A percentile compares a stretch with the other conserved stretches of the same genome.
Conservation (phyloP, 2,113 vertebrate species). For the Sminthopsis crassicaudata region DNA sequence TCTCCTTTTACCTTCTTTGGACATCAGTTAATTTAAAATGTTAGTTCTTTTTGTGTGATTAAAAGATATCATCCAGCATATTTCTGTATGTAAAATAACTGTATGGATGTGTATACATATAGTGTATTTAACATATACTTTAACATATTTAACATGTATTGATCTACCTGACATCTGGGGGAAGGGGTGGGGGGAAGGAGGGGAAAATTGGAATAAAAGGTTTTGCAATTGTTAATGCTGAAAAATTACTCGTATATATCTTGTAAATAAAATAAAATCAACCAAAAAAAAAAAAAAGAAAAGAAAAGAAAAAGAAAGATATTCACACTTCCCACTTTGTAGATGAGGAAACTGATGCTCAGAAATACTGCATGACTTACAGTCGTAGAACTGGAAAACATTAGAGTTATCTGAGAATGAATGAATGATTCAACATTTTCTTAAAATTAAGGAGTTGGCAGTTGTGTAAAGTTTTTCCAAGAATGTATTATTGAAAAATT, state of each 20-base stretch:
- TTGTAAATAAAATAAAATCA: too few relatives aligned
- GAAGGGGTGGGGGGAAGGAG: too few relatives aligned
- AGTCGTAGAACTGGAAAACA: not conserved
- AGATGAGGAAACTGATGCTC: not conserved
- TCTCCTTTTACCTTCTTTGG: conserved; percentile 21
- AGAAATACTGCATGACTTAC: not conserved
- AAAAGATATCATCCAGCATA: conserved; percentile 42
- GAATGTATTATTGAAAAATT: not conserved
- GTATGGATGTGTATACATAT: too few relatives aligned
- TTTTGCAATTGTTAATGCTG: too few relatives aligned
- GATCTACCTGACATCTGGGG: too few relatives aligned
- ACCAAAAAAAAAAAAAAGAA: too few relatives aligned
- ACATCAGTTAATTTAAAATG: conserved; percentile 47
- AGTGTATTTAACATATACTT: too few relatives aligned
- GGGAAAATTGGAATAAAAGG: too few relatives aligned
- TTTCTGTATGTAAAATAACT: not conserved
- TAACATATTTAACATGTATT: too few relatives aligned
- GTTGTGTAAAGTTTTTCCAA: not conserved
- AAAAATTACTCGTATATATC: too few relatives aligned
- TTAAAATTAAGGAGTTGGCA: not conserved
- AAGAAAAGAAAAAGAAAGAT: too few relatives aligned
- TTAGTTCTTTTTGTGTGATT: conserved; percentile 12
- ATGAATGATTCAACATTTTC: not conserved
- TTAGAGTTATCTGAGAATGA: not conserved
- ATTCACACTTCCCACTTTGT: not conserved